A percentile compares a stretch with the other conserved stretches of the same genome.
Conservation (phyloP, 1,140 invertebrate genomes). For the Pseudomyrmex concolor region DNA sequence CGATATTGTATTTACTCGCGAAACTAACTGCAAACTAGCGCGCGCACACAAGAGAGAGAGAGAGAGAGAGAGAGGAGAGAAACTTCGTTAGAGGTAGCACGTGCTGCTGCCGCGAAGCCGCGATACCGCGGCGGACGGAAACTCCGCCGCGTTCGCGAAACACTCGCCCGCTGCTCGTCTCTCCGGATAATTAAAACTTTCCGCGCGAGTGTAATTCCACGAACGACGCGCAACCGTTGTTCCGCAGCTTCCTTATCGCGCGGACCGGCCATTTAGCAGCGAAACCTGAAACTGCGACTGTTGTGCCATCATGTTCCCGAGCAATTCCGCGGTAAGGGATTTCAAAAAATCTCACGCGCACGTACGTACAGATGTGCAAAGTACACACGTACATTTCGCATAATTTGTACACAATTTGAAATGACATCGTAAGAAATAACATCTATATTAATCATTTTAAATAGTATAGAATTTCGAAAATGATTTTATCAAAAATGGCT, state of each 20-base stretch:
- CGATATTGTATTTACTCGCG: constrained; percentile 69
- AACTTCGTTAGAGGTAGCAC: constrained; percentile 65
- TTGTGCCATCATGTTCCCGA: background rate
- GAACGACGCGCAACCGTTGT: constrained; percentile 50
- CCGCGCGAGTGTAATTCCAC: constrained; percentile 58
- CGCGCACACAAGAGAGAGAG: background rate
- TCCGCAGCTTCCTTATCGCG: constrained; percentile 46
- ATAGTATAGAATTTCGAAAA: too few species aligned
- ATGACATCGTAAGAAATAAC: too few species aligned
- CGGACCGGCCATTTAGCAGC: constrained; percentile 37
- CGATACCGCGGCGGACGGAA: constrained; percentile 56
- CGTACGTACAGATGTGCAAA: background rate
- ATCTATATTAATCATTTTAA: too few species aligned
- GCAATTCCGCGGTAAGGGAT: background rate
- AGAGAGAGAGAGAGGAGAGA: background rate
- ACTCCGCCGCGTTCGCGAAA: constrained; percentile 39
- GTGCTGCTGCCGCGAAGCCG: constrained; percentile 47
- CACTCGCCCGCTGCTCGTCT: constrained; percentile 42
- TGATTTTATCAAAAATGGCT: too few species aligned
- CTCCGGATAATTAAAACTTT: constrained; percentile 72
- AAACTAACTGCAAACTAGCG: constrained; percentile 66
- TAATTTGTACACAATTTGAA: too few species aligned
- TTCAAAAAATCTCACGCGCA: background rate
- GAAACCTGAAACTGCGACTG: constrained; percentile 37
- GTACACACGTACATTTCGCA: too few species aligned